phyloP scores from a whole-genome alignment of 2,797 vertebrate genomes.

The Schizopygopsis malacanthus region DNA sequence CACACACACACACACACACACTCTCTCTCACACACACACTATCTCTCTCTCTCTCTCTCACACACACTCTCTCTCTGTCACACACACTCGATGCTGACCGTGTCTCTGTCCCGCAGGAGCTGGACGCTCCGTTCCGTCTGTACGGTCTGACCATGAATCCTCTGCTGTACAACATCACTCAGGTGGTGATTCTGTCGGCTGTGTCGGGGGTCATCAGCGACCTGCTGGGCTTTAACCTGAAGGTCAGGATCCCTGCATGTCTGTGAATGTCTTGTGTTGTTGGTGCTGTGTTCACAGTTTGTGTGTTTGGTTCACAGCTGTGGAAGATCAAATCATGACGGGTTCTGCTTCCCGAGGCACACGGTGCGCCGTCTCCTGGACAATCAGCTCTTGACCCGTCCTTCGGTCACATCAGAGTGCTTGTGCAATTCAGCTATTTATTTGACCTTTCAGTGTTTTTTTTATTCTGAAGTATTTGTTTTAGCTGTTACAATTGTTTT shows the following conservation, averaged over 20 bases:
- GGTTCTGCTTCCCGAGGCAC: constrained; percentile 54
- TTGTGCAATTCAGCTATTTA: constrained; percentile 97
- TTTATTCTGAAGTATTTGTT: constrained; percentile 74
- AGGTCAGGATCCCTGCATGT: constrained; percentile 75
- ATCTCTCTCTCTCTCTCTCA: too few species aligned
- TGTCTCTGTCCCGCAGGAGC: constrained; percentile 77
- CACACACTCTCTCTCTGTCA: too few species aligned
- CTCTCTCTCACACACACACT: too few species aligned
- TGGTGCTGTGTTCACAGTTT: neutral
- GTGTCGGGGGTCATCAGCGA: constrained; percentile 98
- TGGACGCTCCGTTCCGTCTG: constrained; percentile 93
- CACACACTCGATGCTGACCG: neutral
- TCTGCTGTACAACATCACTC: constrained; percentile 98
- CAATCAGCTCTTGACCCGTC: constrained; percentile 67
- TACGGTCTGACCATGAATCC: constrained; percentile 98
- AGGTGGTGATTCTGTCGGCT: constrained; percentile 97
- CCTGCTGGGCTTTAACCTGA: constrained; percentile 97
- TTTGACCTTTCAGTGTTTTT: constrained; percentile 87
- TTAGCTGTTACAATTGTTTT: constrained; percentile 77
- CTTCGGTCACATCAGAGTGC: constrained; percentile 77
- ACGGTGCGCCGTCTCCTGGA: constrained; percentile 67
- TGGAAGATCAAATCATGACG: constrained; percentile 99
- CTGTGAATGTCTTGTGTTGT: neutral
- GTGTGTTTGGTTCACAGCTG: constrained; percentile 77
- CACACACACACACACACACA: too few species aligned